A percentile compares a stretch with the other conserved stretches of the same genome.
phyloP scores from a whole-genome alignment of 2,888 invertebrate genomes.

The Cheilosia impressa region DNA sequence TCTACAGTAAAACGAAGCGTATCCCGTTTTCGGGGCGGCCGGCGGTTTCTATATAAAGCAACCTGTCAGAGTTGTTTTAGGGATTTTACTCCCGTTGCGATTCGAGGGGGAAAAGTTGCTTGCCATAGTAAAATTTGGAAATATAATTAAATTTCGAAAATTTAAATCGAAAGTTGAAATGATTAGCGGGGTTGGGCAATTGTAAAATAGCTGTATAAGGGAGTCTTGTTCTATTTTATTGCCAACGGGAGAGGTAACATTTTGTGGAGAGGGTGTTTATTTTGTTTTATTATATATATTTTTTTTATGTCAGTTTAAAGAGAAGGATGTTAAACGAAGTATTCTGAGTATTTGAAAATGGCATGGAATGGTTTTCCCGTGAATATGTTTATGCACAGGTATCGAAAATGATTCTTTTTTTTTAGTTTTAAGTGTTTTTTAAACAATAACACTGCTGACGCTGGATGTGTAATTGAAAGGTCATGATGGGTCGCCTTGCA shows the following conservation, averaged over 20 bases:
- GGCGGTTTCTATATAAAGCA: slow-evolving; percentile 35
- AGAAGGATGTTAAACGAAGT: neutral
- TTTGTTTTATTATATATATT: neutral
- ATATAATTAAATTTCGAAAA: slow-evolving; percentile 67
- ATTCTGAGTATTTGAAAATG: too few species aligned
- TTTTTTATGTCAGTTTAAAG: neutral
- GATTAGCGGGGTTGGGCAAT: slow-evolving; percentile 46
- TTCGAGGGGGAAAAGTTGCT: slow-evolving; percentile 11
- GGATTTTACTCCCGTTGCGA: slow-evolving; percentile 6
- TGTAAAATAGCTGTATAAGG: slow-evolving; percentile 49
- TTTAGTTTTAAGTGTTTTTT: too few species aligned
- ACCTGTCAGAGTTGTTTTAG: slow-evolving; percentile 54
- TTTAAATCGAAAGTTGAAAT: slow-evolving; percentile 66
- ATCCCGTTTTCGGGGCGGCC: neutral
- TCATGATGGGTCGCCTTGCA: too few species aligned
- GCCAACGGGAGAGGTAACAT: slow-evolving; percentile 34
- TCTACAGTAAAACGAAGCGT: neutral
- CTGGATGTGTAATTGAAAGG: too few species aligned
- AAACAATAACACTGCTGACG: too few species aligned
- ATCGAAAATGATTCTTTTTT: too few species aligned
- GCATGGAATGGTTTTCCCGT: too few species aligned
- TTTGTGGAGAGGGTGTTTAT: neutral
- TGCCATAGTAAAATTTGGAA: slow-evolving; percentile 38
- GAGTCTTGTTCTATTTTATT: slow-evolving; percentile 56
- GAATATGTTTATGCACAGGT: too few species aligned